Percentiles rank a stretch among this genome's conserved stretches.
phyloP scores from a whole-genome alignment of 1,140 invertebrate species.

The Ganaspis sp. region DNA sequence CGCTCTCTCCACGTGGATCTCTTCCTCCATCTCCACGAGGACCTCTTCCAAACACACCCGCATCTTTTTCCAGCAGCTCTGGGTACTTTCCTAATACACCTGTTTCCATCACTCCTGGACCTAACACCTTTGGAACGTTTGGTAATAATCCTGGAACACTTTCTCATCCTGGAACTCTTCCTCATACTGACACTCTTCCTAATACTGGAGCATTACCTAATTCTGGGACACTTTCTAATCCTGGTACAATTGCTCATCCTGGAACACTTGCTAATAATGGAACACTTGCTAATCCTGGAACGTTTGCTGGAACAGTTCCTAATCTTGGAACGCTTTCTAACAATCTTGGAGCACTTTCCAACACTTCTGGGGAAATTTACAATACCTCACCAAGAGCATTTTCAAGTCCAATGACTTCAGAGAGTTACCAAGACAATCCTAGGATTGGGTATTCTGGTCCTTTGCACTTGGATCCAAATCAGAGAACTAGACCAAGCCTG shows the following conservation, averaged over 20 bases:
- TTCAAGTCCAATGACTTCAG: conserved; percentile 61
- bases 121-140: too few relatives aligned
- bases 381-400: conserved; percentile 60
- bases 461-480: conserved; percentile 51
- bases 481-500: conserved; percentile 43
- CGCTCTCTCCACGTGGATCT: conserved; percentile 61
- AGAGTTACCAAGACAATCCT: conserved; percentile 63
- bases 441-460: conserved; percentile 60
- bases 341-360: too few relatives aligned
- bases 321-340: too few relatives aligned
- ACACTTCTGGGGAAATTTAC: conserved; percentile 48
- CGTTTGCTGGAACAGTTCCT: too few relatives aligned
- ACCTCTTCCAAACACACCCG: conserved; percentile 52
- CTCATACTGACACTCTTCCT: conserved; percentile 40
- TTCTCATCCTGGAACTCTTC: too few relatives aligned
- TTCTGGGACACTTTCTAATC: too few relatives aligned
- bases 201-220: too few relatives aligned
- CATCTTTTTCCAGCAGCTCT: conserved; percentile 53
- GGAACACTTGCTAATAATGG: too few relatives aligned
- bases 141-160: too few relatives aligned
- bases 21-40: conserved; percentile 69
- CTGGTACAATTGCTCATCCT: too few relatives aligned
- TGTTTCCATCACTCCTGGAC: conserved; percentile 57
- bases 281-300: too few relatives aligned
- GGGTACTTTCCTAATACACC: conserved; percentile 63